Base-by-base conservation (phyloP, 2,113 vertebrate species). In the Paramisgurnus dabryanus region DNA sequence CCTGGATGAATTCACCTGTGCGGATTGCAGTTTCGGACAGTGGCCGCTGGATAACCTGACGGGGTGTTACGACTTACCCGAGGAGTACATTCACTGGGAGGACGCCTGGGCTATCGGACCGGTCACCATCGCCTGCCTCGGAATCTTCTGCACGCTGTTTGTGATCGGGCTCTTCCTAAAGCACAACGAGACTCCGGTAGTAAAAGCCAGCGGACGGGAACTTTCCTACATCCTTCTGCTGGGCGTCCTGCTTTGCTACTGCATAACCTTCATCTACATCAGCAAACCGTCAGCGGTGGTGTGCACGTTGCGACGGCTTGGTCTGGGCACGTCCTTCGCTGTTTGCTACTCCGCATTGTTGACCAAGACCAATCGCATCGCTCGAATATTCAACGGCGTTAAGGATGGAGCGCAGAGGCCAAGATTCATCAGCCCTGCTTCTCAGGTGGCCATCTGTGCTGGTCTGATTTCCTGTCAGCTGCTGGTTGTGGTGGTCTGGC, bases 301-400 rank as follows among this genome's bases (percentile, higher is more conserved):
- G 55, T 99, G 98, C 84, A 95, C 96, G 0, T 87, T 99, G 0
- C 95, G 98, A 1, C 95, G 98, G 3, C 89, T 99, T 0, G 96
- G 97, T 15, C 84, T 99, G 76, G 98, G 98, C 73, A 97, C 96
- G 0, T 98, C 97, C 22, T 99, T 99, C 0, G 96, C 98, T 0
- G 95, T 99, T 79, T 99, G 98, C 88, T 99, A 99, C 88, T 98
- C 98, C 0, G 98, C 98, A 0, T 94, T 99, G 69, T 89, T 99
- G 60, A 99, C 98, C 88, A 99, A 99, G 91, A 99, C 98, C 0
- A 99, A 99, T 79, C 96, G 98, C 50, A 99, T 99, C 0, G 96
- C 98, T 0, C 94, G 98, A 10, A 99, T 99, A 87, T 99, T 99
- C 77, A 98, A 94, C 0, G 96, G 97, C 0, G 96, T 97, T 53